Base-by-base conservation (phyloP, 2,888 invertebrate species). In the Latrodectus elegans region DNA sequence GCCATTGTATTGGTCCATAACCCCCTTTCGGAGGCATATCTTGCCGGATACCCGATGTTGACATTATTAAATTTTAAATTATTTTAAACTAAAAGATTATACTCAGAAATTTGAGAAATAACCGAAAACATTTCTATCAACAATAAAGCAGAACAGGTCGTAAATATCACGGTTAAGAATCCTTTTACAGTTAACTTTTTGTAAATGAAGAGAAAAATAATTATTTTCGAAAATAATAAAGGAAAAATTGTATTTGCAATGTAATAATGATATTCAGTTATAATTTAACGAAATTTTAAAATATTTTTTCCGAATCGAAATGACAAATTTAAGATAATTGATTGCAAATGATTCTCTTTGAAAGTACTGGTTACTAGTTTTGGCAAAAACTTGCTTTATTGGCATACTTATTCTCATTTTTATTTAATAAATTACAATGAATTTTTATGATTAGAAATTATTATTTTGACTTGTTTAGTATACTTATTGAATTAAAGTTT, bases 11-110 rank as follows among this genome's bases (percentile, higher is more conserved):
- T 26, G 95, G 94, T 90, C 94, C 94, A 92, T 97, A 99, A 90
- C 99, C 99, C 91, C 98, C 98, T 82, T 94, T 93, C 89, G 99
- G 99, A 91, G 99, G 98, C 94, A 99, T 94, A 93, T 99, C 99
- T 93, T 99, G 99, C 91, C 93, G 93, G 90, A 89, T 88, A n/a
- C 83, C 67, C 38, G 75, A 74, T 9, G 89, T 60, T 4, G 89
- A 73, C 81, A 88, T 88, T 9, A 8, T 84, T 14, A 15, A 53
- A 14, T 0, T n/a, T 0, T 64, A 72, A 22, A 17, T 14, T 52
- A 8, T 17, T 55, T 55, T 51, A 0, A 78, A 4, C 9, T 22
- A 68, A 68, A n/a, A 68, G 17, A 9, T 68, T 17, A 8, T 12
- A 10, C 65, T 65, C 12, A 64, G 64, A 8, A 8, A 64, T 64